Conservation (phyloP, 2,797 vertebrate genomes). For the Catostomus latipinnis region DNA sequence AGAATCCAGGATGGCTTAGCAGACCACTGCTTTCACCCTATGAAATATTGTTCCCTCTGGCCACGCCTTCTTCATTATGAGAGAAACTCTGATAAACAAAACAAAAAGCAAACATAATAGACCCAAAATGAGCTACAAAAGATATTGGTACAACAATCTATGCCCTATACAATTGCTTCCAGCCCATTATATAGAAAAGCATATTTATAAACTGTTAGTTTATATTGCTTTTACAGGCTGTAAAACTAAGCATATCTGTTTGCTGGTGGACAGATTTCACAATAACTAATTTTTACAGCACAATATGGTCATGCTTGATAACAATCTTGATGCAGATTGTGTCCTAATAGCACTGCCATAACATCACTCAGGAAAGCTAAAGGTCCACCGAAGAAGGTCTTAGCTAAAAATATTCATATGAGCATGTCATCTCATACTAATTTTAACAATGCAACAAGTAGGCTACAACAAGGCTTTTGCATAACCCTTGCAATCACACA, state of each 20-base stretch:
- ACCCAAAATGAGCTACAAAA: background rate
- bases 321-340: constrained; percentile 26
- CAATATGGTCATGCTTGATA: constrained; percentile 60
- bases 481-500: background rate
- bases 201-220: background rate
- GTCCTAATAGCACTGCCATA: constrained; percentile 37
- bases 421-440: constrained; percentile 18
- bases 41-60: constrained; percentile 17
- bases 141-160: background rate
- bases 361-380: constrained; percentile 65
- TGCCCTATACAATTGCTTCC: background rate
- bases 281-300: constrained; percentile 58
- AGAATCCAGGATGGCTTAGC: background rate
- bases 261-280: constrained; percentile 57
- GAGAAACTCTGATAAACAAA: constrained; percentile 7
- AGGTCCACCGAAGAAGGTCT: constrained; percentile 67
- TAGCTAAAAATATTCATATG: constrained; percentile 49
- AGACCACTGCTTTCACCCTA: constrained; percentile 4
- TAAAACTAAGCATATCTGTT: constrained; percentile 3
- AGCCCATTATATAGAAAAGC: background rate
- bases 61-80: constrained; percentile 38
- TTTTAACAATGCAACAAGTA: background rate
- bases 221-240: background rate
- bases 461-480: background rate
- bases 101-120: background rate